Evolutionary conservation across 2,113 vertebrate species (phyloP).

Genomic region (Ciconia stormi): DNA sequence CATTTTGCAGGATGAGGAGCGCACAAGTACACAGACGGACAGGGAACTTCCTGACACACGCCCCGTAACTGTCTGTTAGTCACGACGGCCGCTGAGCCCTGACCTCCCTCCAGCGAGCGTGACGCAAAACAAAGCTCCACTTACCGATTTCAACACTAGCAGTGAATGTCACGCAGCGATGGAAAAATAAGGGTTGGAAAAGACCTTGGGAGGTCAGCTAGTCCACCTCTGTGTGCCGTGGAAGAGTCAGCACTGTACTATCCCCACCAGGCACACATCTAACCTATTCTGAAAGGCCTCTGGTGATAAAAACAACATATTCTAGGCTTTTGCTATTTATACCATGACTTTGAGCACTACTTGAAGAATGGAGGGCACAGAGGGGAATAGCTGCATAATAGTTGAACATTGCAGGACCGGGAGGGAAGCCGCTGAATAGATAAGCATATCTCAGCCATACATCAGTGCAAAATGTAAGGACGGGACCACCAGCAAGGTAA

Average conservation of each 20-base stretch:
- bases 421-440: background rate
- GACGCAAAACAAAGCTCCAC: conserved; percentile 39
- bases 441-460: background rate
- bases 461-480: background rate
- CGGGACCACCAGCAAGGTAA: background rate
- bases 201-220: background rate
- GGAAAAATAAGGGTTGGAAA: conserved; percentile 12
- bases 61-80: background rate
- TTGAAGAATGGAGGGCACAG: conserved; percentile 5
- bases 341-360: background rate
- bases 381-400: background rate
- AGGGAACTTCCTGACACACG: conserved; percentile 21
- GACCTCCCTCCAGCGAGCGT: background rate
- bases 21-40: background rate
- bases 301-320: conserved; percentile 25
- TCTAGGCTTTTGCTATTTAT: conserved; percentile 1
- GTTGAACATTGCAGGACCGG: background rate
- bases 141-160: background rate
- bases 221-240: background rate
- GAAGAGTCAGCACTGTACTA: background rate
- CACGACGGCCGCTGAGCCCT: background rate
- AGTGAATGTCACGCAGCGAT: background rate
- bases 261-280: background rate
- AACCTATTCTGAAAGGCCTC: conserved; percentile 19
- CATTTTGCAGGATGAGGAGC: background rate